These are phyloP conservation scores for Aproaerema taeniolella DNA, from an alignment of 2,888 invertebrate genomes.

Conservation along the genomic window DNA sequence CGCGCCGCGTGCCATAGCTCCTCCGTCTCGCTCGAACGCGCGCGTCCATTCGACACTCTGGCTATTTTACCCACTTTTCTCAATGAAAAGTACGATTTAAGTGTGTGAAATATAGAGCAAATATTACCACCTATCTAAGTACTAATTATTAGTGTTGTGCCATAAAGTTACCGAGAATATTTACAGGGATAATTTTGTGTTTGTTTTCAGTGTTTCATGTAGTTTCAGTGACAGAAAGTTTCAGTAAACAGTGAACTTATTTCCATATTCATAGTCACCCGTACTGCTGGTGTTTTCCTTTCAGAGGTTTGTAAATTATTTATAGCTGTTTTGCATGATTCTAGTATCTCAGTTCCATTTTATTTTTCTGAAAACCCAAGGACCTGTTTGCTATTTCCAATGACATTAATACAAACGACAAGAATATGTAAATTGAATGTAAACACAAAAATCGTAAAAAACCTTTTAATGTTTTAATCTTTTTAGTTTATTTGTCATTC, in stretches of 20 bases:
- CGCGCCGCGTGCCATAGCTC: constrained; percentile 41
- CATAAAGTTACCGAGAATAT: constrained; percentile 5
- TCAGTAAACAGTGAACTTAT: constrained; percentile 31
- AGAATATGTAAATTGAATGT: constrained; percentile 4
- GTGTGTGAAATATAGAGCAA: not conserved
- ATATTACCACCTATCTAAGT: not conserved
- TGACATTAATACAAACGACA: not conserved
- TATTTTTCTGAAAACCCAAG: not conserved
- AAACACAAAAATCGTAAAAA: not conserved
- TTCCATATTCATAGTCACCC: constrained; percentile 14
- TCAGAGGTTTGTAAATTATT: constrained; percentile 20
- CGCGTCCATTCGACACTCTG: constrained; percentile 44
- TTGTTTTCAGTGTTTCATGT: constrained; percentile 9
- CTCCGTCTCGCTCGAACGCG: constrained; percentile 52
- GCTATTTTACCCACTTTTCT: constrained; percentile 62
- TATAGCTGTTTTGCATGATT: not conserved
- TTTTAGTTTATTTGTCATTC: constrained; percentile 1
- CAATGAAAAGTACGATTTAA: constrained; percentile 55
- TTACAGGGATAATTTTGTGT: not conserved
- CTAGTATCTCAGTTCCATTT: not conserved
- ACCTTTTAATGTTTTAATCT: constrained; percentile 4
- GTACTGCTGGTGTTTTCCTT: constrained; percentile 16
- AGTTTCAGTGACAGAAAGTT: constrained; percentile 29
- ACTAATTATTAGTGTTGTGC: constrained; percentile 7
- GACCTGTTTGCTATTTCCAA: not conserved